Evolutionary conservation across 2,113 vertebrate species (phyloP).

Genomic region (Phaetusa simplex): DNA sequence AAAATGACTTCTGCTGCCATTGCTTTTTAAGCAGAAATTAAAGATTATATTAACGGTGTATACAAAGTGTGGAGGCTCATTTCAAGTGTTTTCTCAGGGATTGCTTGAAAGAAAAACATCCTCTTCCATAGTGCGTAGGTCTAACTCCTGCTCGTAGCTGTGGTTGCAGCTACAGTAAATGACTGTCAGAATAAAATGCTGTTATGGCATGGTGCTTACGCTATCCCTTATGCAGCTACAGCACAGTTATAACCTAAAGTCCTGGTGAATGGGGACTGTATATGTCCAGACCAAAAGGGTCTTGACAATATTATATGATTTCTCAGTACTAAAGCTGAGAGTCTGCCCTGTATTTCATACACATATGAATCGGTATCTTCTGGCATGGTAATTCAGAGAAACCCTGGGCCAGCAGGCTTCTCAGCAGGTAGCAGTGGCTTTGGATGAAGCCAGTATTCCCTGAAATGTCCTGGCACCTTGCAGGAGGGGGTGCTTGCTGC

Average conservation of each 20-base stretch:
- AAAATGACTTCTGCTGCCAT: neutral
- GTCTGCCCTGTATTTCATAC: neutral
- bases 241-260: neutral
- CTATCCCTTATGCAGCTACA: neutral
- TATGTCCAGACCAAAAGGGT: neutral
- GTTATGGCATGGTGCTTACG: neutral
- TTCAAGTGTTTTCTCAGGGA: neutral
- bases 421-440: neutral
- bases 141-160: neutral
- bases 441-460: neutral
- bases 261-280: neutral
- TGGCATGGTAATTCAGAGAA: neutral
- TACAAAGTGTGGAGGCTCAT: neutral
- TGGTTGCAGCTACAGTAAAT: neutral
- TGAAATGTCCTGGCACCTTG: neutral
- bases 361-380: neutral
- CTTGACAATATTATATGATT: neutral
- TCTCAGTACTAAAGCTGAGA: neutral
- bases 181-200: neutral
- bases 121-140: neutral
- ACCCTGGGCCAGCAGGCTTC: neutral
- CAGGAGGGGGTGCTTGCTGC: neutral
- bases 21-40: neutral
- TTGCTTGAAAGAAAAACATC: neutral
- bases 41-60: neutral